Base-by-base conservation (phyloP, 1,140 invertebrate genomes). In the Araneus ventricosus region DNA sequence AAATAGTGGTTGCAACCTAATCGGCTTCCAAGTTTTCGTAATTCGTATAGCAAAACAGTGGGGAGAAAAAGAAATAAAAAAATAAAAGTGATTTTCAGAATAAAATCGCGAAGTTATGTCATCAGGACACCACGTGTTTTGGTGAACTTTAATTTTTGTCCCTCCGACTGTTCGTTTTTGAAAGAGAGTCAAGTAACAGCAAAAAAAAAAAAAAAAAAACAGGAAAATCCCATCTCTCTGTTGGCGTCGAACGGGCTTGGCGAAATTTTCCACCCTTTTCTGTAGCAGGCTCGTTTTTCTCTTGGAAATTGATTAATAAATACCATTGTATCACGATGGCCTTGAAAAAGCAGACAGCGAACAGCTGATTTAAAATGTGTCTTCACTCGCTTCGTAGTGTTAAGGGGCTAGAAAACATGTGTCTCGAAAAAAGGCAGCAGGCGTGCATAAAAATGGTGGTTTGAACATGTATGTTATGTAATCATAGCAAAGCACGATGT, bases 261-360 rank as follows among this genome's bases (percentile, higher is more conserved):
- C 70, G 70, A 34, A 37, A 37, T 67, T 75, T 75, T 75, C 30
- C 17, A 4, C 8, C 17, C 70, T 75, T 34, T 34, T 30, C 30
- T 8, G 10, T 75, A 14, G 70, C 5, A 34, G 70, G 10, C 70
- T 75, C 27, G 70, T 37, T 75, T 75, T 75, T 75, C 30, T 14
- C 63, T 17, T 30, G 70, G 30, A 37, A 75, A 75, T 30, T 75
- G 70, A 75, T 75, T 75, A 75, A 37, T 75, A 75, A 75, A 75
- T 75, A 75, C 70, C 30, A 75, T 75, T 75, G 70, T 37, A 75
- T 75, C 30, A 17, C 5, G 30, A 5, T 75, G 70, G 30, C 70
- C 70, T 75, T 75, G 70, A 75, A 75, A 75, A 75, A 20, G 70
- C 70, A 75, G 70, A 75, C 70, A 34, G 70, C 37, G 70, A 75